Percentiles rank a stretch among this genome's conserved stretches.
Conservation (phyloP, 2,113 vertebrate species). For the Caretta caretta region DNA sequence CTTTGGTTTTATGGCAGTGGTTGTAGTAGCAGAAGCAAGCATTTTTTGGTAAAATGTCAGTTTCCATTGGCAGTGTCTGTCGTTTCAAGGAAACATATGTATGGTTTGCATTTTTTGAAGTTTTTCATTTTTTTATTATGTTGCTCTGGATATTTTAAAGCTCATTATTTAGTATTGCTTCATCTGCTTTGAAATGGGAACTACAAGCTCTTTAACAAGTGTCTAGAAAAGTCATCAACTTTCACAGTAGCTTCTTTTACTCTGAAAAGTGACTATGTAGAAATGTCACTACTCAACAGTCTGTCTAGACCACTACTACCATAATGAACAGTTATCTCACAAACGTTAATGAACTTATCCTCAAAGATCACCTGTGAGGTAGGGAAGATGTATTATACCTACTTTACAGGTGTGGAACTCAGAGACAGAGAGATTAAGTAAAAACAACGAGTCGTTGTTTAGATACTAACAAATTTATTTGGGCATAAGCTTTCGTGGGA, state of each 20-base stretch:
- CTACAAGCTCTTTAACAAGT: constrained; percentile 41
- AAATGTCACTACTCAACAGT: constrained; percentile 12
- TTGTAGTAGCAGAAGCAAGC: neutral
- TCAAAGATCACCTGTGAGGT: neutral
- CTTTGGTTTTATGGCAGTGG: neutral
- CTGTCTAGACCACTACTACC: neutral
- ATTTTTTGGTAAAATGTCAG: neutral
- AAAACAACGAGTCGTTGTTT: no score
- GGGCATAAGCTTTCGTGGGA: no score
- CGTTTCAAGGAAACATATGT: neutral
- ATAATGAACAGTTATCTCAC: neutral
- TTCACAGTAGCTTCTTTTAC: constrained; percentile 3
- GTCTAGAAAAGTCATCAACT: constrained; percentile 33
- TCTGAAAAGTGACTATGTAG: neutral
- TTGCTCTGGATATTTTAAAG: neutral
- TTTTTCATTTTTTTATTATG: neutral
- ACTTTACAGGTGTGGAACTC: neutral
- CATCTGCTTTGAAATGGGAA: neutral
- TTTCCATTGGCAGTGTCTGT: constrained; percentile 1
- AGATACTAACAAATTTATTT: no score
- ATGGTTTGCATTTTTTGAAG: neutral
- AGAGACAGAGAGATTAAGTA: neutral
- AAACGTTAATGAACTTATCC: constrained; percentile 8
- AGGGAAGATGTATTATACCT: neutral
- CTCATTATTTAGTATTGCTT: constrained; percentile 26